Percentiles rank a stretch among this genome's conserved stretches.
Conservation (phyloP, 1,140 invertebrate genomes). For the Pararge aegeria region DNA sequence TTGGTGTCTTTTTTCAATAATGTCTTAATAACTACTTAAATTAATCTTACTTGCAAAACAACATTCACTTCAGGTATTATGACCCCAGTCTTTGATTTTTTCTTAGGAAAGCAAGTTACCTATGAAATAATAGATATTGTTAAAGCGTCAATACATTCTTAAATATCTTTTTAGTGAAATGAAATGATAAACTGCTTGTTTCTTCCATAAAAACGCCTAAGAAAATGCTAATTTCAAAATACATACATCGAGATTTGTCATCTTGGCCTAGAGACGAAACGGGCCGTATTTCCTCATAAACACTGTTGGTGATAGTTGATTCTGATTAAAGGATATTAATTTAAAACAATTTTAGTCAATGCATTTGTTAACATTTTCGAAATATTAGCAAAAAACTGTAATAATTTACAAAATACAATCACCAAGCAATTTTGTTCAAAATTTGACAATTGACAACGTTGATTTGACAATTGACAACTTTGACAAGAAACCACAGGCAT, state of each 20-base stretch:
- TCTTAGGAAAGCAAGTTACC: no score
- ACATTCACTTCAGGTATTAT: no score
- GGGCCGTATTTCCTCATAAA: neutral
- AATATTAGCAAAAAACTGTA: neutral
- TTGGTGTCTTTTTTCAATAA: no score
- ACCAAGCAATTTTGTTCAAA: neutral
- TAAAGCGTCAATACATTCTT: no score
- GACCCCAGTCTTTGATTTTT: no score
- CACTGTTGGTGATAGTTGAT: neutral
- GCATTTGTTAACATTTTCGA: neutral
- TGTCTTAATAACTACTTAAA: no score
- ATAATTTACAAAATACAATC: neutral
- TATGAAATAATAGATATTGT: no score
- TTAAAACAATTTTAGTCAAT: neutral
- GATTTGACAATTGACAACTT: no score
- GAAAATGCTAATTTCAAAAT: slow-evolving; percentile 8
- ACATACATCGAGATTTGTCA: slow-evolving; percentile 46
- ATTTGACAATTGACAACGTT: no score
- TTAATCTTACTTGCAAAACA: no score
- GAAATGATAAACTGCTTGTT: neutral
- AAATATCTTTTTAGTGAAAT: neutral
- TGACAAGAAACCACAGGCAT: no score
- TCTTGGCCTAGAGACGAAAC: slow-evolving; percentile 18
- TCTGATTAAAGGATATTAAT: neutral
- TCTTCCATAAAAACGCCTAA: neutral